These are phyloP conservation scores for Exocentrus adspersus DNA, from an alignment of 2,888 invertebrate genomes.

Conservation along the genomic window DNA sequence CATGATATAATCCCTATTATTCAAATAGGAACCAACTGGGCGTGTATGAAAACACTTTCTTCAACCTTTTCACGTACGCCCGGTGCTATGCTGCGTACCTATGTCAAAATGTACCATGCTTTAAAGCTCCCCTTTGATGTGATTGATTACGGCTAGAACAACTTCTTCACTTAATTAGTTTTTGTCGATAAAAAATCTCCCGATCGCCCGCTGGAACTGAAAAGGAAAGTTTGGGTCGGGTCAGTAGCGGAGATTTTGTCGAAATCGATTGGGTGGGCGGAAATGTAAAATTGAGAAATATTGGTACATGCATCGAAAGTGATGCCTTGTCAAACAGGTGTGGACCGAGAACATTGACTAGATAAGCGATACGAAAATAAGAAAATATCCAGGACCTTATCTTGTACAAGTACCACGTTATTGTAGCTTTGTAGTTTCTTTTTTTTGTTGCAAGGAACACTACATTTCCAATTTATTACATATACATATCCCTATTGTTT, in stretches of 20 bases:
- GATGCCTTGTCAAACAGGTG: too few species aligned
- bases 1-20: conserved; percentile 2
- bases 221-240: conserved; percentile 3
- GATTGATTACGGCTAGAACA: conserved; percentile 7
- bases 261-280: conserved; percentile 2
- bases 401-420: too few species aligned
- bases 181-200: not conserved
- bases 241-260: not conserved
- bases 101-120: not conserved
- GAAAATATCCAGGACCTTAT: too few species aligned
- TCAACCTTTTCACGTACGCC: not conserved
- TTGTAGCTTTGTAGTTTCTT: too few species aligned
- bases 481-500: too few species aligned
- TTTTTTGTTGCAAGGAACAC: too few species aligned
- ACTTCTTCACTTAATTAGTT: conserved; percentile 8
- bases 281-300: not conserved
- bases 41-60: not conserved
- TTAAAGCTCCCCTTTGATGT: not conserved
- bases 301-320: not conserved
- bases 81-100: not conserved
- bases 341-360: too few species aligned
- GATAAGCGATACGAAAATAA: too few species aligned
- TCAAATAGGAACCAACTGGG: not conserved
- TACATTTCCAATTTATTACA: too few species aligned
- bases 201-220: conserved; percentile 2